phyloP scores from a whole-genome alignment of 2,113 vertebrate species.

The Zapornia atra region DNA sequence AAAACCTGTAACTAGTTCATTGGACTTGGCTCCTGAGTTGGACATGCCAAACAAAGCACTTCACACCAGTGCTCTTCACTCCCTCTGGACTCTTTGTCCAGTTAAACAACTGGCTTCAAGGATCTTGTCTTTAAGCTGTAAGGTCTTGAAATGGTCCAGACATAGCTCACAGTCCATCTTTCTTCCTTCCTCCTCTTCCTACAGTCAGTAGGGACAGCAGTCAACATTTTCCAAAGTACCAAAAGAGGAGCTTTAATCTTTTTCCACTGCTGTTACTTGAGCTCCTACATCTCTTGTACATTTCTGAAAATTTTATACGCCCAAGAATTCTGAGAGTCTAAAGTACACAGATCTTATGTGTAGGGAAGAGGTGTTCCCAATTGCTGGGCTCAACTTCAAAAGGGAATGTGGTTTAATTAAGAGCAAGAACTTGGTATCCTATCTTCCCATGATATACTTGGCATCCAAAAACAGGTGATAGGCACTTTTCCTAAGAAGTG shows the following conservation, averaged over 20 bases:
- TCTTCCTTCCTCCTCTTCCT: background rate
- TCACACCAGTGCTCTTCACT: background rate
- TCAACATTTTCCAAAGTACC: background rate
- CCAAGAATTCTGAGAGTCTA: background rate
- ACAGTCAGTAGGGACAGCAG: background rate
- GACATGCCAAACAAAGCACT: constrained; percentile 17
- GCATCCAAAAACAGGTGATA: background rate
- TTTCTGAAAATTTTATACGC: background rate
- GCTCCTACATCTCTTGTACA: background rate
- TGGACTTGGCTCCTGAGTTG: background rate
- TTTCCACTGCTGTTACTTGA: background rate
- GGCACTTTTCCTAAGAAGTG: background rate
- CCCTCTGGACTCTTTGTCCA: background rate
- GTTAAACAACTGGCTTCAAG: background rate
- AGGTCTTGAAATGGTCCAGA: background rate
- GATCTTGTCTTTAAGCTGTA: background rate
- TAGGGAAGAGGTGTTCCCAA: background rate
- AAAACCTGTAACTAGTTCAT: background rate
- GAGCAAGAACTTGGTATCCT: background rate
- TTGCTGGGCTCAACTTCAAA: background rate
- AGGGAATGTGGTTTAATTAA: background rate
- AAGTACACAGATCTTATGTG: background rate
- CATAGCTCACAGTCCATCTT: background rate
- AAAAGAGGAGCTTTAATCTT: background rate
- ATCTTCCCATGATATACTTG: background rate